Evolutionary conservation across 2,797 vertebrate genomes (phyloP), one percentile per base, ranked within the genome.

Genomic region (Delichon dasypus): DNA sequence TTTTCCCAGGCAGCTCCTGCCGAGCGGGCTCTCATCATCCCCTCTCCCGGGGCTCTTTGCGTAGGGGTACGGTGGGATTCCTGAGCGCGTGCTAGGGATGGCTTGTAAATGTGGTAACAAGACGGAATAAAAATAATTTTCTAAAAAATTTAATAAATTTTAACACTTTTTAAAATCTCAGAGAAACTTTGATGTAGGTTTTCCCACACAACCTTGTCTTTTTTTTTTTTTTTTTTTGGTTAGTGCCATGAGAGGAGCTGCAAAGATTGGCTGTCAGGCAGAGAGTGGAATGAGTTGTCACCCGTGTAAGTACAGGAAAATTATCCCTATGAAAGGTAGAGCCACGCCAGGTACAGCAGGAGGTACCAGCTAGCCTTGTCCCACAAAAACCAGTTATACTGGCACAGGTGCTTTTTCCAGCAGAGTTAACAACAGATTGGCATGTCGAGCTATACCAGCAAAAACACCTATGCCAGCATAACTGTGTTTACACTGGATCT

Each of bases 21-120:
- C 4, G 65, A 0, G 45, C 1, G 38, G 71, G 55, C 25, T 45
- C 3, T 3, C 14, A 18, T 0, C 45, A 0, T 0, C 32, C 40
- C 0, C 42, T 20, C 25, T 15, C 13, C 1, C 3, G 16, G 16
- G 20, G 23, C 38, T 5, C 36, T 36, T 7, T 9, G 29, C 29
- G 3, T 16, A 0, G 17, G 45, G 5, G 7, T 17, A 3, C 53
- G 0, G 40, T 0, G 66, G 1, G n/a, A 13, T 40, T 50, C 15
- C 48, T 2, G 21, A 27, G 13, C 0, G 50, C 10, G 60, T 10
- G 6, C 32, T 9, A 2, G 3, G 15, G 32, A 8, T 7, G 58
- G 9, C 19, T 1, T 29, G 1, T 7, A 7, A 42, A 8, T 14
- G 12, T 15, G 21, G 25, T 21, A 19, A 5, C 25, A 4, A 9